phyloP scores from a whole-genome alignment of 2,888 invertebrate genomes.

The Mythimna albipuncta region DNA sequence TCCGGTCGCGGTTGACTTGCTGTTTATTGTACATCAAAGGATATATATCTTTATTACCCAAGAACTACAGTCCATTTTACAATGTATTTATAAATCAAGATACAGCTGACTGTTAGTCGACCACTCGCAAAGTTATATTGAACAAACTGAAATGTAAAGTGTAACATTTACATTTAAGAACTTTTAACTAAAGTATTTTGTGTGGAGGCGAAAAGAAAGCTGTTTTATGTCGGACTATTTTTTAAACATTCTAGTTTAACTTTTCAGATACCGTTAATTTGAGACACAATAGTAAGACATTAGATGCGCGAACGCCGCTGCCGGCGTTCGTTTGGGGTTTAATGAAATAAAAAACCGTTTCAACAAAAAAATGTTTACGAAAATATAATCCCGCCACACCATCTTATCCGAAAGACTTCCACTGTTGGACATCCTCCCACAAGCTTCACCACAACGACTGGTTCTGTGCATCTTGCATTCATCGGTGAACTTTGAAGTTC shows the following conservation, averaged over 20 bases:
- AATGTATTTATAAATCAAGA: neutral
- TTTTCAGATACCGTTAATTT: too few relatives aligned
- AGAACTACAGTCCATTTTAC: neutral
- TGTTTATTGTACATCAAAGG: neutral
- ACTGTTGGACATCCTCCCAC: too few relatives aligned
- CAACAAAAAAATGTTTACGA: too few relatives aligned
- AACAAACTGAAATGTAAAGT: conserved; percentile 19
- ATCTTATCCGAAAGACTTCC: too few relatives aligned
- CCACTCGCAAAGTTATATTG: conserved; percentile 10
- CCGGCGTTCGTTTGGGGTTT: too few relatives aligned
- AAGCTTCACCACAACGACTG: too few relatives aligned
- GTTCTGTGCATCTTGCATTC: too few relatives aligned
- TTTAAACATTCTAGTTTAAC: neutral
- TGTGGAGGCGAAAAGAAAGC: neutral
- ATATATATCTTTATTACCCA: conserved; percentile 1
- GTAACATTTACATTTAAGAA: conserved; percentile 20
- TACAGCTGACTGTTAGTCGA: neutral
- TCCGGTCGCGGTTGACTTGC: neutral
- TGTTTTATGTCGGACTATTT: neutral
- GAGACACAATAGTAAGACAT: too few relatives aligned
- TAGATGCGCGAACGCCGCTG: too few relatives aligned
- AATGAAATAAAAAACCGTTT: too few relatives aligned
- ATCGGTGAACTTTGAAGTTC: too few relatives aligned
- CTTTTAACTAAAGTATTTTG: neutral
- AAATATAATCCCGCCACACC: too few relatives aligned